Evolutionary conservation across 2,888 invertebrate species (phyloP).

Genomic region (Gnatocerus cornutus): DNA sequence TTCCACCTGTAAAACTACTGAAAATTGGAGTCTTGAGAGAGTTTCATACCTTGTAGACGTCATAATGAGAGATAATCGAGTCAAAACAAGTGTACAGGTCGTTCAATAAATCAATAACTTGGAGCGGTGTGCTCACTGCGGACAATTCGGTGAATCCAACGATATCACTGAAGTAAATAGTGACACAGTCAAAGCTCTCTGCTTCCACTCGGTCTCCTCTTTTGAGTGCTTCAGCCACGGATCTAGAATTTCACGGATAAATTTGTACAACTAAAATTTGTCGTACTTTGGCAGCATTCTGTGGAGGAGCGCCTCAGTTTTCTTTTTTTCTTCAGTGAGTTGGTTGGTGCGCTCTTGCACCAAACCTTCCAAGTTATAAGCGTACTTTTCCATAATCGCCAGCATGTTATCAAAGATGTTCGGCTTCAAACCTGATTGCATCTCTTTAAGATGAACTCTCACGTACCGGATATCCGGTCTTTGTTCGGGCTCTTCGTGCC

Average conservation of each 20-base stretch:
- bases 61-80: constrained; percentile 89
- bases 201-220: constrained; percentile 86
- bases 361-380: constrained; percentile 87
- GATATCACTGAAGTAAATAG: constrained; percentile 89
- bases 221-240: constrained; percentile 86
- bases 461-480: constrained; percentile 87
- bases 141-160: constrained; percentile 89
- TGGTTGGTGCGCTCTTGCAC: constrained; percentile 89
- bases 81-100: constrained; percentile 92
- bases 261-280: not conserved
- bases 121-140: constrained; percentile 85
- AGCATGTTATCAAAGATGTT: constrained; percentile 94
- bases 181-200: constrained; percentile 87
- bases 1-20: constrained; percentile 80
- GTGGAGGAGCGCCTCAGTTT: constrained; percentile 87
- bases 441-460: constrained; percentile 83
- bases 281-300: constrained; percentile 88
- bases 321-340: constrained; percentile 86
- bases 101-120: constrained; percentile 90
- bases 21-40: not conserved
- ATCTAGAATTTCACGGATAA: constrained; percentile 71
- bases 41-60: constrained; percentile 84
- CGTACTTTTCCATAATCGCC: constrained; percentile 93
- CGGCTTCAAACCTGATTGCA: constrained; percentile 86
- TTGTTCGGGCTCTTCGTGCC: constrained; percentile 86